A percentile compares a stretch with the other conserved stretches of the same genome.
Conservation (phyloP, 2,888 invertebrate species). For the Sinodicranocentrus sp. region DNA sequence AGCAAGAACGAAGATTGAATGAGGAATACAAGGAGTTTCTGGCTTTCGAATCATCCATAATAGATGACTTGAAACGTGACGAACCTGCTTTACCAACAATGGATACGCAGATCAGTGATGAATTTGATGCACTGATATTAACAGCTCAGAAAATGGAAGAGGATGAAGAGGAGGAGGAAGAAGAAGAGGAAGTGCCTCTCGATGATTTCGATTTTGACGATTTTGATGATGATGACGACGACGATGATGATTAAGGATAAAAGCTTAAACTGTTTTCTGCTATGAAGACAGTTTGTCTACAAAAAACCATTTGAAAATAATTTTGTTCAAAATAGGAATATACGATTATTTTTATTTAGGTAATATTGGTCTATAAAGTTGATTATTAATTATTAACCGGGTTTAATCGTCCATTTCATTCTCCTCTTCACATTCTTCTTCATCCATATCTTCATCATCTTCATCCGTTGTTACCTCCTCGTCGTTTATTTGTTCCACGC, state of each 20-base stretch:
- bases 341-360: neutral
- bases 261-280: neutral
- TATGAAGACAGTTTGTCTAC: no score
- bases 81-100: slow-evolving; percentile 72
- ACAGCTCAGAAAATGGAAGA: slow-evolving; percentile 53
- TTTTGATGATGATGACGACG: slow-evolving; percentile 49
- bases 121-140: slow-evolving; percentile 68
- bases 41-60: slow-evolving; percentile 69
- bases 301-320: no score
- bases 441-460: slow-evolving; percentile 81
- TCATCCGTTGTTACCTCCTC: slow-evolving; percentile 89
- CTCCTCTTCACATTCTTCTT: slow-evolving; percentile 81
- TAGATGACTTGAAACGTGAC: slow-evolving; percentile 66
- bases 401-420: slow-evolving; percentile 71
- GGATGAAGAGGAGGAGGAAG: slow-evolving; percentile 64
- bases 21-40: slow-evolving; percentile 73
- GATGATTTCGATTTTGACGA: slow-evolving; percentile 36
- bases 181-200: slow-evolving; percentile 45
- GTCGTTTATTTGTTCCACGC: slow-evolving; percentile 85
- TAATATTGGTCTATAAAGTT: neutral
- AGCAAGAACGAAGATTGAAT: slow-evolving; percentile 68
- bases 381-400: neutral
- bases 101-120: slow-evolving; percentile 67
- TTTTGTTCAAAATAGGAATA: no score
- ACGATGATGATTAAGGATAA: neutral